Conservation (phyloP, 2,888 invertebrate genomes). For the Scaptomyza cyrtandrae region DNA sequence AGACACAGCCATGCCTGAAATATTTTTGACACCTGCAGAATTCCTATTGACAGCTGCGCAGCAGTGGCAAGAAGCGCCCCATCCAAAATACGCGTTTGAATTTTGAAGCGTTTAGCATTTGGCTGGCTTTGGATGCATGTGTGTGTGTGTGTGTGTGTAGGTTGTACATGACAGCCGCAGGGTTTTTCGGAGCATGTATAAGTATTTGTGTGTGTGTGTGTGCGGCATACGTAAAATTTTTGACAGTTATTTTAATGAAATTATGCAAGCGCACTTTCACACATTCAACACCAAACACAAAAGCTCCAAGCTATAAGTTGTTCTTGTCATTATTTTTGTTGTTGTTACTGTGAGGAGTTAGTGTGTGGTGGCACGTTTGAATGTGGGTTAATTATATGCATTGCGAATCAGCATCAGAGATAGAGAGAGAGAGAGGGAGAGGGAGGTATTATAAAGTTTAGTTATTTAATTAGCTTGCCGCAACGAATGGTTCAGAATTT, state of each 20-base stretch:
- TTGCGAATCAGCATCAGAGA: slow-evolving; percentile 14
- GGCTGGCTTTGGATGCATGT: slow-evolving; percentile 24
- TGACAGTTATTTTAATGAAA: slow-evolving; percentile 81
- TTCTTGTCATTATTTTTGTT: slow-evolving; percentile 3
- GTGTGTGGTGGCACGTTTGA: slow-evolving; percentile 25
- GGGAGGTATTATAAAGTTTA: slow-evolving; percentile 45
- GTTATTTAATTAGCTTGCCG: slow-evolving; percentile 72
- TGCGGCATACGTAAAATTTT: slow-evolving; percentile 68
- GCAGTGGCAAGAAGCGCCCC: slow-evolving; percentile 14
- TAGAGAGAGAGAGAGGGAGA: background rate
- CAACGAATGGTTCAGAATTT: too few species aligned
- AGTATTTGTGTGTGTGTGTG: slow-evolving; percentile 22
- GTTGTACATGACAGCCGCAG: slow-evolving; percentile 27
- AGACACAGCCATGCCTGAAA: slow-evolving; percentile 67
- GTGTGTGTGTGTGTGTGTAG: slow-evolving; percentile 4
- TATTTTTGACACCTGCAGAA: slow-evolving; percentile 80
- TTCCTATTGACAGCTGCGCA: slow-evolving; percentile 78
- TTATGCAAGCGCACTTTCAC: slow-evolving; percentile 79
- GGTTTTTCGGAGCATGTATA: slow-evolving; percentile 42
- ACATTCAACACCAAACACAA: slow-evolving; percentile 53
- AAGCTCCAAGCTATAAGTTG: slow-evolving; percentile 15
- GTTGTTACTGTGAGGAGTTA: slow-evolving; percentile 1
- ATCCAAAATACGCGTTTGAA: slow-evolving; percentile 63
- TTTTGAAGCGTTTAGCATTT: slow-evolving; percentile 64
- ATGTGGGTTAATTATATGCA: slow-evolving; percentile 74